These are phyloP conservation scores for Pempheris klunzingeri DNA, from an alignment of 2,797 vertebrate genomes.

Conservation along the genomic window DNA sequence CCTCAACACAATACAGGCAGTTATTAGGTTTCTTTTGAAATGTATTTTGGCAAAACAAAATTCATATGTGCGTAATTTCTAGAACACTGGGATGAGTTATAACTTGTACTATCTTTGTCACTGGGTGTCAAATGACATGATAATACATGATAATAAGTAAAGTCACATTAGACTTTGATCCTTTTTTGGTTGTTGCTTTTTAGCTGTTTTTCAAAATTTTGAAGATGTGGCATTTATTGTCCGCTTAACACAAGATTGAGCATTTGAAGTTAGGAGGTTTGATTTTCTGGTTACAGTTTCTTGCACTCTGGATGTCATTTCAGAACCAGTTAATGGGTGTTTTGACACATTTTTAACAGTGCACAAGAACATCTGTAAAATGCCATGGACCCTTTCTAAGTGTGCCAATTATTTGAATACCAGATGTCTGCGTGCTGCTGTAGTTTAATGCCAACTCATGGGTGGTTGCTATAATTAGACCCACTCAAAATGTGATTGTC, in stretches of 20 bases:
- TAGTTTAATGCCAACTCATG: slow-evolving; percentile 75
- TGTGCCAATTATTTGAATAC: slow-evolving; percentile 72
- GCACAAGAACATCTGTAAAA: slow-evolving; percentile 75
- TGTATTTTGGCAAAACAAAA: not conserved
- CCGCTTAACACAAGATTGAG: slow-evolving; percentile 36
- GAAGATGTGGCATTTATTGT: slow-evolving; percentile 34
- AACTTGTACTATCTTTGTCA: not conserved
- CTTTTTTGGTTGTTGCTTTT: slow-evolving; percentile 6
- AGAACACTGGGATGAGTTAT: not conserved
- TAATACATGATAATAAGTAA: not conserved
- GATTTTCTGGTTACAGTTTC: slow-evolving; percentile 30
- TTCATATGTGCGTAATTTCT: not conserved
- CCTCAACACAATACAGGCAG: not conserved
- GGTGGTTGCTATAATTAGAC: slow-evolving; percentile 75
- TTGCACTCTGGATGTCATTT: slow-evolving; percentile 52
- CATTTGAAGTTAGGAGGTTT: slow-evolving; percentile 39
- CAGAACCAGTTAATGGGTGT: slow-evolving; percentile 58
- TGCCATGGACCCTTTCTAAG: slow-evolving; percentile 67
- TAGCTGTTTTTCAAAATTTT: not conserved
- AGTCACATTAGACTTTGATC: not conserved
- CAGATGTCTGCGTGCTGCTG: slow-evolving; percentile 63
- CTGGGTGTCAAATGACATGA: slow-evolving; percentile 7
- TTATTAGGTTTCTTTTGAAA: not conserved
- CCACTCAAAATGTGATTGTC: slow-evolving; percentile 64
- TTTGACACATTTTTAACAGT: slow-evolving; percentile 62